These are phyloP conservation scores for Caenorhabditis uteleia DNA, from an alignment of 2,888 invertebrate genomes.

Conservation along the genomic window DNA sequence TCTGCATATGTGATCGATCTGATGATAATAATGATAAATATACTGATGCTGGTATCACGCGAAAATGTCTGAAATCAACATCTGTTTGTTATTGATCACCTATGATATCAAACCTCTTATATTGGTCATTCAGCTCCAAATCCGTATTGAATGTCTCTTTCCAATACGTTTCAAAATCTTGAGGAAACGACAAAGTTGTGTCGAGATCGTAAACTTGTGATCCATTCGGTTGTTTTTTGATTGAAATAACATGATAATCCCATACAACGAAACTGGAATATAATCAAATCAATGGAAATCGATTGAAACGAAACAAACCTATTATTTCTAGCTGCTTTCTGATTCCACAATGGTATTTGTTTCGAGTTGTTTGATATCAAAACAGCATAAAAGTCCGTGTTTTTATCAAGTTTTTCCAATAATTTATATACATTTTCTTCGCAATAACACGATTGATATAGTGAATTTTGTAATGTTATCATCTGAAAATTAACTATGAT, in stretches of 20 bases:
- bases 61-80: conserved; percentile 34
- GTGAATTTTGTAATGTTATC: no score
- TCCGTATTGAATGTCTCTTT: conserved; percentile 15
- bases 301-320: conserved; percentile 3
- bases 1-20: conserved; percentile 45
- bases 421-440: conserved; percentile 52
- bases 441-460: conserved; percentile 44
- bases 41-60: conserved; percentile 18
- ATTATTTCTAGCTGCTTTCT: conserved; percentile 13
- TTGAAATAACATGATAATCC: conserved; percentile 54
- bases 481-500: no score
- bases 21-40: conserved; percentile 33
- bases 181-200: conserved; percentile 28
- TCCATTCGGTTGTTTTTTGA: conserved; percentile 1
- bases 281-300: neutral
- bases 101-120: conserved; percentile 1
- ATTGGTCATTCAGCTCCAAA: conserved; percentile 14
- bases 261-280: conserved; percentile 29
- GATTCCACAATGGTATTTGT: conserved; percentile 34
- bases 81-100: neutral
- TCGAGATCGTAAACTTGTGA: conserved; percentile 43
- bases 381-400: conserved; percentile 21
- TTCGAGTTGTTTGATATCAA: conserved; percentile 41
- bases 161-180: conserved; percentile 26
- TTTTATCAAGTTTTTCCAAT: conserved; percentile 3